These are phyloP conservation scores for Branchipolynoe longqiensis DNA, from an alignment of 2,888 invertebrate genomes.

Conservation along the genomic window DNA sequence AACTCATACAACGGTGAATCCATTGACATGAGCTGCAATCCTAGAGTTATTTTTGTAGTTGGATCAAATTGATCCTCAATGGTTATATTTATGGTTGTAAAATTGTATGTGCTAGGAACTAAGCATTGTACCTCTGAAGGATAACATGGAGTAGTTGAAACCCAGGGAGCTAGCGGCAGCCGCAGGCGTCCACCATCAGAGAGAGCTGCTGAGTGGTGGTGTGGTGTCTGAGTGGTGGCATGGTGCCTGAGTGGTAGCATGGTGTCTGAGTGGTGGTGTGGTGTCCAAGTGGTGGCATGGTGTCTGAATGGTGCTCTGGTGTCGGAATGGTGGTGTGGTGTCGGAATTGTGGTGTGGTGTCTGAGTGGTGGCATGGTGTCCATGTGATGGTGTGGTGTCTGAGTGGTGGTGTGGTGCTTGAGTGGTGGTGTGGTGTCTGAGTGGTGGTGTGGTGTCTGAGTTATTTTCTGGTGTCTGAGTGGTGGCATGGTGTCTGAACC, in stretches of 20 bases:
- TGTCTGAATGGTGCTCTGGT: too few relatives aligned
- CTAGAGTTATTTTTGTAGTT: not conserved
- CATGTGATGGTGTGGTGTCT: too few relatives aligned
- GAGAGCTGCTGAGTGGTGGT: not conserved
- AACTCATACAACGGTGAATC: constrained; percentile 20
- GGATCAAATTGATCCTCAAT: constrained; percentile 18
- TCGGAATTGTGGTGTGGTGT: too few relatives aligned
- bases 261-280: not conserved
- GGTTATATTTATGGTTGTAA: not conserved
- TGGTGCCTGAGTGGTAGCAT: not conserved
- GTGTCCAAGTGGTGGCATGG: not conserved
- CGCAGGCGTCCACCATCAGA: too few relatives aligned
- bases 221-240: not conserved
- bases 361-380: too few relatives aligned
- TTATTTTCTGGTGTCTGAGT: too few relatives aligned
- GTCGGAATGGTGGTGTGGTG: too few relatives aligned
- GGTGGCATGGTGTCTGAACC: too few relatives aligned
- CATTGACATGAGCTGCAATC: constrained; percentile 21
- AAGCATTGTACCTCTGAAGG: constrained; percentile 3
- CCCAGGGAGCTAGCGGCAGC: too few relatives aligned
- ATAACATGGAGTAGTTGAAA: not conserved
- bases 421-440: too few relatives aligned
- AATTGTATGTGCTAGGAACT: not conserved
- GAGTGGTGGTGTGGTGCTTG: too few relatives aligned
- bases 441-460: too few relatives aligned